These are phyloP conservation scores for Hydractinia symbiolongicarpus DNA, from an alignment of 30 jellyfish, hydroid and myxozoan genomes.

Conservation along the genomic window DNA sequence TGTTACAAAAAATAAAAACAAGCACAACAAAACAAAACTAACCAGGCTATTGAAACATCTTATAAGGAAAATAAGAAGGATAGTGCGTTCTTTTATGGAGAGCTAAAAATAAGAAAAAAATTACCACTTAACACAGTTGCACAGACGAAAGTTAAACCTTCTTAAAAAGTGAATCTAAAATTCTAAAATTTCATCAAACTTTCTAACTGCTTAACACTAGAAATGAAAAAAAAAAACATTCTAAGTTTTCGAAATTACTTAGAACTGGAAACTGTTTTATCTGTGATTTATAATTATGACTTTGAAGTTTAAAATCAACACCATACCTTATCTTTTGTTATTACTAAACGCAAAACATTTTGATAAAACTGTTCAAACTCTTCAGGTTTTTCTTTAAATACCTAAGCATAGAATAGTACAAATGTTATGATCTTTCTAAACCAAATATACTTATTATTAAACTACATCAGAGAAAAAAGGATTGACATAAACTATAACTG, in stretches of 20 bases:
- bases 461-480: no score
- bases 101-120: conserved; percentile 27
- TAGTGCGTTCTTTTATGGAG: conserved; percentile 60
- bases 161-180: no score
- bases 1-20: not conserved
- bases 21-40: conserved; percentile 6
- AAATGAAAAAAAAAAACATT: no score
- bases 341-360: conserved; percentile 42
- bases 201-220: no score
- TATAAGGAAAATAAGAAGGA: conserved; percentile 48
- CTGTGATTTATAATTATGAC: no score
- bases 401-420: conserved; percentile 28
- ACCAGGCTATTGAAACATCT: conserved; percentile 91
- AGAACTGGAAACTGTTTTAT: no score
- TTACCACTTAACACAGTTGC: not conserved
- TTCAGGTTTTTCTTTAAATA: conserved; percentile 43
- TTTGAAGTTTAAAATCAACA: not conserved
- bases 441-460: no score
- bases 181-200: no score
- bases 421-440: no score
- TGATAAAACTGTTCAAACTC: conserved; percentile 59
- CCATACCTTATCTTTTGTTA: conserved; percentile 58
- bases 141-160: no score
- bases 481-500: no score
- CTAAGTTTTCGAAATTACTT: no score